A percentile compares a stretch with the other conserved stretches of the same genome.
Evolutionary conservation across 1,140 invertebrate species (phyloP).

Genomic region (Potamilus streckersoni): DNA sequence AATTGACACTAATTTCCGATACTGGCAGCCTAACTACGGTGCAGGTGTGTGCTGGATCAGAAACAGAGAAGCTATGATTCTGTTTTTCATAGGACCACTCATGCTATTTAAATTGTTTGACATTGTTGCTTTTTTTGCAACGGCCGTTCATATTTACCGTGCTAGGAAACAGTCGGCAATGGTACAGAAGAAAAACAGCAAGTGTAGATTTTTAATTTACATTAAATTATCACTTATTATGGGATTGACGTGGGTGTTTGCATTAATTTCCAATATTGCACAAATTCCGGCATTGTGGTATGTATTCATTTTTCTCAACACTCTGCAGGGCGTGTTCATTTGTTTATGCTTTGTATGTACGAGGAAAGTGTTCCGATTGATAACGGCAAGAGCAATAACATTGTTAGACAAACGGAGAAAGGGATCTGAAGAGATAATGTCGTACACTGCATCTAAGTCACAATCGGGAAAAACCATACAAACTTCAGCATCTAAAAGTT

Average conservation of each 20-base stretch:
- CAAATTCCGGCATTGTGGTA: conserved; percentile 29
- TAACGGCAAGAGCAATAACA: not conserved
- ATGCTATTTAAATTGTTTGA: conserved; percentile 56
- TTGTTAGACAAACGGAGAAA: too few species aligned
- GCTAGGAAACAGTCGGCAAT: conserved; percentile 14
- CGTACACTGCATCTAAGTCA: too few species aligned
- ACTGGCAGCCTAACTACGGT: conserved; percentile 43
- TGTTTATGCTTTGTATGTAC: conserved; percentile 36
- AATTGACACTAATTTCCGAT: not conserved
- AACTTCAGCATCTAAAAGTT: too few species aligned
- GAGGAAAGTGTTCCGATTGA: conserved; percentile 18
- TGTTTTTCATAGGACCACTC: conserved; percentile 62
- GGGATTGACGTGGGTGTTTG: conserved; percentile 63
- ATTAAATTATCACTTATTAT: conserved; percentile 67
- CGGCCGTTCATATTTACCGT: conserved; percentile 68
- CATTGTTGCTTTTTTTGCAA: conserved; percentile 51
- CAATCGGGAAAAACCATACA: too few species aligned
- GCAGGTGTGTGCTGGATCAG: conserved; percentile 67
- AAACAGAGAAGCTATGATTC: conserved; percentile 38
- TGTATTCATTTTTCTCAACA: conserved; percentile 46
- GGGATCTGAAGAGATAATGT: too few species aligned
- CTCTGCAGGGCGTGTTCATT: conserved; percentile 46
- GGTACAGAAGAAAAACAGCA: conserved; percentile 21
- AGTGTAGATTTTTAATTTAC: conserved; percentile 67
- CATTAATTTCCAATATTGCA: conserved; percentile 47